phyloP scores from a whole-genome alignment of 53 echinoderm and acorn worm species.

The Apostichopus leukothele region DNA sequence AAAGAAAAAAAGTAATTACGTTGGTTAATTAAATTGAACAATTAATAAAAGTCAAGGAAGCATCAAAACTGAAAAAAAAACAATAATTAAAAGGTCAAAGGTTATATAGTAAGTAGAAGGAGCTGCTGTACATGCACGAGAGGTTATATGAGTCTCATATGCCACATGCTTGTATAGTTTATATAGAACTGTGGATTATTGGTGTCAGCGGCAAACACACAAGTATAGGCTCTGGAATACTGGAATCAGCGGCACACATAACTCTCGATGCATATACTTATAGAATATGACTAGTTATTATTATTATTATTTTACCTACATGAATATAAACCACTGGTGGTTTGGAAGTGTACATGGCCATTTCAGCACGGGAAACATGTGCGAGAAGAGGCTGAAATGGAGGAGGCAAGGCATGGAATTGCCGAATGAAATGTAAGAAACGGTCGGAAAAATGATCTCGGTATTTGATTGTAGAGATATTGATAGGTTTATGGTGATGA shows the following conservation, averaged over 20 bases:
- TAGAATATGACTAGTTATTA: neutral
- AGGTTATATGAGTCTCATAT: slow-evolving; percentile 22
- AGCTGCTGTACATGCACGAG: slow-evolving; percentile 24
- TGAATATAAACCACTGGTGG: slow-evolving; percentile 95
- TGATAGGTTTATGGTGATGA: slow-evolving; percentile 23
- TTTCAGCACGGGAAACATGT: slow-evolving; percentile 99
- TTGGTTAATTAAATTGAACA: neutral
- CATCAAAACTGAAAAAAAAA: neutral
- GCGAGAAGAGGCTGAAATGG: slow-evolving; percentile 92
- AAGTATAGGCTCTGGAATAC: slow-evolving; percentile 9
- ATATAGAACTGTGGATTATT: slow-evolving; percentile 22
- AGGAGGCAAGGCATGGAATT: slow-evolving; percentile 44
- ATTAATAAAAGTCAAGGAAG: neutral
- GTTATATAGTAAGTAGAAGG: neutral
- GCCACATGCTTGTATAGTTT: slow-evolving; percentile 34
- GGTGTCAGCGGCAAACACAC: slow-evolving; percentile 2
- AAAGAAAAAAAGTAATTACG: neutral
- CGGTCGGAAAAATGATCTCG: slow-evolving; percentile 31
- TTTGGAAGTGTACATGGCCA: slow-evolving; percentile 99
- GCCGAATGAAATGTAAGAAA: slow-evolving; percentile 43
- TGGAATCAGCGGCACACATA: slow-evolving; percentile 30
- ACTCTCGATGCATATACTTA: slow-evolving; percentile 29
- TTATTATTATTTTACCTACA: slow-evolving; percentile 82
- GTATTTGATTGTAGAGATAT: slow-evolving; percentile 26
- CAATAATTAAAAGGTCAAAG: too few species aligned